These are phyloP conservation scores for Cotesia congregata DNA, from an alignment of 2,888 invertebrate species.

Conservation along the genomic window DNA sequence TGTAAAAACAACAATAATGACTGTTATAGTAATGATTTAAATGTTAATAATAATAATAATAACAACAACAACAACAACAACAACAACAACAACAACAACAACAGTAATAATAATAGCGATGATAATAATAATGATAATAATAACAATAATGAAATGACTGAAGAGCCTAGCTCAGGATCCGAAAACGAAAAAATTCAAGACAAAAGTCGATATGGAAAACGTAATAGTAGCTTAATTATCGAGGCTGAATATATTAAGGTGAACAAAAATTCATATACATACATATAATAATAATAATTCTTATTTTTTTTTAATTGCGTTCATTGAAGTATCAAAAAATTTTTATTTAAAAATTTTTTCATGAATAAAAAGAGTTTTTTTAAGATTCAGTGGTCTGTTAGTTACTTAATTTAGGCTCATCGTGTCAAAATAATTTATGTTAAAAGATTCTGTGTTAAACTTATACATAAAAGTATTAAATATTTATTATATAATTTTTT, in stretches of 20 bases:
- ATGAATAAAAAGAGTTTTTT: no score
- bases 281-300: neutral
- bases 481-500: no score
- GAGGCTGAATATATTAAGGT: slow-evolving; percentile 73
- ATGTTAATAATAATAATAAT: neutral
- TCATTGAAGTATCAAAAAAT: no score
- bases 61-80: neutral
- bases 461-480: no score
- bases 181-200: slow-evolving; percentile 52
- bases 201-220: slow-evolving; percentile 74
- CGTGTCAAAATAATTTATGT: no score
- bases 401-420: no score
- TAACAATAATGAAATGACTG: neutral
- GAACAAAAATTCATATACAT: slow-evolving; percentile 24
- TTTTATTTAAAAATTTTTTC: no score
- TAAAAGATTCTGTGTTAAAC: no score
- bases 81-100: neutral
- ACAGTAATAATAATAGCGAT: neutral
- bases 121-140: neutral
- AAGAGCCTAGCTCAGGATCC: slow-evolving; percentile 42
- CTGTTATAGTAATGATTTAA: neutral
- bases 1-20: slow-evolving; percentile 49
- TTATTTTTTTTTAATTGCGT: neutral
- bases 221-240: slow-evolving; percentile 76
- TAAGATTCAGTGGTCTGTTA: no score